Percentiles rank a stretch among this genome's conserved stretches.
phyloP scores from a whole-genome alignment of 2,888 invertebrate species.

The Eristalis arbustorum region DNA sequence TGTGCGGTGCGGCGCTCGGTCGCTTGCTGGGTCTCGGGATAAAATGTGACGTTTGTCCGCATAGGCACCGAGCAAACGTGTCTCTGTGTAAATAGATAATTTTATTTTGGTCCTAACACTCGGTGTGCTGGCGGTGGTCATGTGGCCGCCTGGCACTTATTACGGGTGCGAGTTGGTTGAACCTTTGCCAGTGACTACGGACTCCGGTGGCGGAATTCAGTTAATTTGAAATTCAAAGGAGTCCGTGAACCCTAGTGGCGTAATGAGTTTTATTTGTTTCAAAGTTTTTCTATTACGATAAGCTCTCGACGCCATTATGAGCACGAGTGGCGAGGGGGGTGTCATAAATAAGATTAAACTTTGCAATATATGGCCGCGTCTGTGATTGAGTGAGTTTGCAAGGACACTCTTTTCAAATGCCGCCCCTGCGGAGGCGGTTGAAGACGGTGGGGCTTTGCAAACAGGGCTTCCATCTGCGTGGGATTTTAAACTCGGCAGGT shows the following conservation, averaged over 20 bases:
- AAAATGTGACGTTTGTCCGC: slow-evolving; percentile 50
- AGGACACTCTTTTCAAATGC: background rate
- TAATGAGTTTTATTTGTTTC: slow-evolving; percentile 22
- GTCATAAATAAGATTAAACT: slow-evolving; percentile 29
- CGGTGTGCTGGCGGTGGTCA: background rate
- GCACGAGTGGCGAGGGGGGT: slow-evolving; percentile 5
- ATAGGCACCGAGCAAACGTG: slow-evolving; percentile 32
- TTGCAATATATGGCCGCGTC: background rate
- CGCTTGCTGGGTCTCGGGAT: background rate
- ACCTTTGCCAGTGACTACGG: background rate
- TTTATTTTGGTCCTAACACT: slow-evolving; percentile 36
- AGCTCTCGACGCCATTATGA: slow-evolving; percentile 22
- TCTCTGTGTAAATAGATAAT: slow-evolving; percentile 48
- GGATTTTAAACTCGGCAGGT: no score
- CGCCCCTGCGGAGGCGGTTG: no score
- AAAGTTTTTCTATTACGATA: slow-evolving; percentile 40
- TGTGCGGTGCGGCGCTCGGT: background rate
- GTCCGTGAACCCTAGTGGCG: background rate
- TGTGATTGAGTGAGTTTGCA: background rate
- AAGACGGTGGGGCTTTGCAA: no score
- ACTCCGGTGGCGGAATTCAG: slow-evolving; percentile 3
- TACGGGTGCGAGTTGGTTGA: slow-evolving; percentile 24
- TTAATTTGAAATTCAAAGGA: slow-evolving; percentile 44
- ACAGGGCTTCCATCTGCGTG: no score
- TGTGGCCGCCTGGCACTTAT: slow-evolving; percentile 3